These are phyloP conservation scores for Tenthredo scrophulariae DNA, from an alignment of 2,888 invertebrate species.

Conservation along the genomic window DNA sequence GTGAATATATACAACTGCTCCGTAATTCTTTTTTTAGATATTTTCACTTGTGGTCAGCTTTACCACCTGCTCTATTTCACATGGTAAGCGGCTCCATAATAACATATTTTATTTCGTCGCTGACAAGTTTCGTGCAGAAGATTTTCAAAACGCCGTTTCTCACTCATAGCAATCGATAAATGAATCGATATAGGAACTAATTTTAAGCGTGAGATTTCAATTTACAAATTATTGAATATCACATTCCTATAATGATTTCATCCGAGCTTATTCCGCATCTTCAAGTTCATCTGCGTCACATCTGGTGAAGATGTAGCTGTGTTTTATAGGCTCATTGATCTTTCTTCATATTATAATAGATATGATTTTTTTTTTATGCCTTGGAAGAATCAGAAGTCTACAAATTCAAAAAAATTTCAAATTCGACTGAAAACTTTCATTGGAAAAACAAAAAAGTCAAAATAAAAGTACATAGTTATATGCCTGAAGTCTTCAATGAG, in stretches of 20 bases:
- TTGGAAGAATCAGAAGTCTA: background rate
- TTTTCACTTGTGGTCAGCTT: slow-evolving; percentile 6
- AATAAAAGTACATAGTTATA: background rate
- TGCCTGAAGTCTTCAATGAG: background rate
- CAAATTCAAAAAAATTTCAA: background rate
- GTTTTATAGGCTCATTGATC: background rate
- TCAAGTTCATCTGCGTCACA: background rate
- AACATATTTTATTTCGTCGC: background rate
- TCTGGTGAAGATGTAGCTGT: background rate
- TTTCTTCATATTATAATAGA: background rate
- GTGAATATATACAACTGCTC: background rate
- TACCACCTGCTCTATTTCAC: background rate
- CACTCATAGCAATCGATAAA: background rate
- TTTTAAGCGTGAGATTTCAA: background rate
- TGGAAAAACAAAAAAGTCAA: background rate
- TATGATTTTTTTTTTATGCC: background rate
- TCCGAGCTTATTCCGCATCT: background rate
- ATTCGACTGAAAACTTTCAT: background rate
- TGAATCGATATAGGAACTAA: background rate
- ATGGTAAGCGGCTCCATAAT: slow-evolving; percentile 22
- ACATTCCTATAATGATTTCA: background rate
- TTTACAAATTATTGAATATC: background rate
- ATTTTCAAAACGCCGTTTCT: background rate
- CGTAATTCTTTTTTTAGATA: background rate
- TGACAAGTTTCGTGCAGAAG: background rate